Evolutionary conservation across 1,140 invertebrate species (phyloP), one percentile per base, ranked within the genome.

Genomic region (Stegodyphus mimosarum): DNA sequence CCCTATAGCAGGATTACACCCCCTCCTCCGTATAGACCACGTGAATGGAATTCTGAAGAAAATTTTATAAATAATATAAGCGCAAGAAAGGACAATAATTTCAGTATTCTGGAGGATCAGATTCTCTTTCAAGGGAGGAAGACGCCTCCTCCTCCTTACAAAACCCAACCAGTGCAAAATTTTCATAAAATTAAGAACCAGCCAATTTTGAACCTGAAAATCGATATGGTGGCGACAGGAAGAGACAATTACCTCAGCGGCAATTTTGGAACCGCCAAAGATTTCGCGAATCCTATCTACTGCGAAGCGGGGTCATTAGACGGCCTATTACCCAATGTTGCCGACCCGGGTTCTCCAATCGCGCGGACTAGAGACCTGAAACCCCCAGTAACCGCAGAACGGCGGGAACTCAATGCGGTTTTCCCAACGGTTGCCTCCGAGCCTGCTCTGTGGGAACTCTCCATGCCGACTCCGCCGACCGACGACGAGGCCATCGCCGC

Each of bases 21-120:
- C 11, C 69, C 69, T 50, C 69, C 69, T 13, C 69, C 69, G 33
- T 71, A 71, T 15, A 48, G 69, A 50, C 69, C 69, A 18, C 69
- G 33, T 33, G 33, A 33, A 33, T 33, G 33, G 33, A 33, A 18
- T 49, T 71, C 11, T 13, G 50, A 50, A 60, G 15, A 15, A 15
- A 60, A 9, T 11, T 11, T 9, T 60, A n/a, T n/a, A n/a, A 13
- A 7, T 7, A 60, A 7, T 60, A 7, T 7, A 60, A 60, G 55
- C 13, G 55, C 13, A 13, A 11, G 9, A 9, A 60, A 9, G 9
- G 55, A 60, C 55, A 60, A 15, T 60, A 60, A 15, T 60, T 60
- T 60, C 55, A 15, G 9, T 60, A 60, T 60, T 9, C 55, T 60
- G 15, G 15, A 60, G 55, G 55, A 60, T 11, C 9, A 11, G 55